These are phyloP conservation scores for Coelopa pilipes DNA, from an alignment of 2,888 invertebrate species.

Conservation along the genomic window DNA sequence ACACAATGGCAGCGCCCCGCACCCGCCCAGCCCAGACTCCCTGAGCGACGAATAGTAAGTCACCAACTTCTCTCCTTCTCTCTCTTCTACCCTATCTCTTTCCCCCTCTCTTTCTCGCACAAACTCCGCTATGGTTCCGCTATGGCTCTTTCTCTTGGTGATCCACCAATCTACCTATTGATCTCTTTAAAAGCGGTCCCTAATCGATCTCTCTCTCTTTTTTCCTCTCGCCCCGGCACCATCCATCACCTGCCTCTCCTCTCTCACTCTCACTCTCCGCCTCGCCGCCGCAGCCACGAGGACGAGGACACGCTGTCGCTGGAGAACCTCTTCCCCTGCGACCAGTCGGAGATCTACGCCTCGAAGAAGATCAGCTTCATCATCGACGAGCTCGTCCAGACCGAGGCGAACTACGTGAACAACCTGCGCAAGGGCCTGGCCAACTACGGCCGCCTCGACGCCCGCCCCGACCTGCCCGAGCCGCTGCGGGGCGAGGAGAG, in stretches of 20 bases:
- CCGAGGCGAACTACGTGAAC: constrained; percentile 64
- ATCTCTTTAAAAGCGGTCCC: too few species aligned
- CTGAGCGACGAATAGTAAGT: constrained; percentile 63
- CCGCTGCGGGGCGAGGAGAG: constrained; percentile 54
- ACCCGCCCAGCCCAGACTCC: constrained; percentile 56
- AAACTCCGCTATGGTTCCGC: too few species aligned
- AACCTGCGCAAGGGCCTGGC: constrained; percentile 60
- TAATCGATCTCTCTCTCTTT: background rate
- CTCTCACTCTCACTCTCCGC: background rate
- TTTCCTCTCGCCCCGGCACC: background rate
- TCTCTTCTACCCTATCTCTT: too few species aligned
- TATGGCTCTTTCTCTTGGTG: too few species aligned
- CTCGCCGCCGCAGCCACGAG: constrained; percentile 55
- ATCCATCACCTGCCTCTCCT: too few species aligned
- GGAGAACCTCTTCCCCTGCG: constrained; percentile 64
- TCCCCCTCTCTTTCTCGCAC: too few species aligned
- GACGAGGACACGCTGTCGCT: constrained; percentile 62
- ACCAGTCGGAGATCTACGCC: constrained; percentile 63
- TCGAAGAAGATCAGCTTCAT: constrained; percentile 64
- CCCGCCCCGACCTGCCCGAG: constrained; percentile 55
- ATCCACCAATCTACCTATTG: too few species aligned
- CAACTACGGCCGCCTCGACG: constrained; percentile 59
- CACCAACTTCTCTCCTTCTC: background rate
- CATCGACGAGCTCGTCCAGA: constrained; percentile 65
- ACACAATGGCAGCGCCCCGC: constrained; percentile 53